Conservation (phyloP, 2,888 invertebrate species). For the Plusia festucae region DNA sequence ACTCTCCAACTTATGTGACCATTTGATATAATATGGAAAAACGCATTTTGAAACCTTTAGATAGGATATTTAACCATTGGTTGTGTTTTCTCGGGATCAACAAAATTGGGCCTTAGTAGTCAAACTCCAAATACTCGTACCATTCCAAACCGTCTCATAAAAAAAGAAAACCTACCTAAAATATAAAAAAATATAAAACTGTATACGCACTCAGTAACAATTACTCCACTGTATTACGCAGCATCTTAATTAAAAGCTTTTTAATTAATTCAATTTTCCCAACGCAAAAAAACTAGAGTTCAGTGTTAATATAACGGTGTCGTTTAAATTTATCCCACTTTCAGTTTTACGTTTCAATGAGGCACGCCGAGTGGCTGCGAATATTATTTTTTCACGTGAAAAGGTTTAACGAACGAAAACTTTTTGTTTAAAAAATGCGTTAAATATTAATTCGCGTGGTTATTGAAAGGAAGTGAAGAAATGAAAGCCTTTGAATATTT, state of each 20-base stretch:
- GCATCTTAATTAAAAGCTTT: slow-evolving; percentile 39
- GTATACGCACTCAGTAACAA: slow-evolving; percentile 1
- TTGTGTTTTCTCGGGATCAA: no score
- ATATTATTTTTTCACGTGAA: slow-evolving; percentile 17
- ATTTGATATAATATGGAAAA: no score
- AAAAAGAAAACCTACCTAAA: no score
- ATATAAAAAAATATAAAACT: no score
- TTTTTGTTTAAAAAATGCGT: slow-evolving; percentile 18
- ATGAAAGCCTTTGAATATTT: not conserved
- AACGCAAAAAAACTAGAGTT: slow-evolving; percentile 7
- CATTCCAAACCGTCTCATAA: no score
- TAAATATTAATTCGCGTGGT: not conserved
- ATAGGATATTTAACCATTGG: no score
- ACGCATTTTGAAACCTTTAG: no score
- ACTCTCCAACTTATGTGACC: no score
- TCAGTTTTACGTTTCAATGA: slow-evolving; percentile 38
- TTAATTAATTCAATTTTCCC: slow-evolving; percentile 28
- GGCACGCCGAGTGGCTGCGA: not conserved
- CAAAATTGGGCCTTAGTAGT: no score
- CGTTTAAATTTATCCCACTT: slow-evolving; percentile 22
- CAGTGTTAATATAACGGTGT: slow-evolving; percentile 8
- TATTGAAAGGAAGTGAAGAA: not conserved
- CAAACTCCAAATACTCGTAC: no score
- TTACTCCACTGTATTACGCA: slow-evolving; percentile 21
- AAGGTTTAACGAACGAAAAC: slow-evolving; percentile 7